Evolutionary conservation across 2,797 vertebrate genomes (phyloP).

Genomic region (Pipistrellus kuhlii): DNA sequence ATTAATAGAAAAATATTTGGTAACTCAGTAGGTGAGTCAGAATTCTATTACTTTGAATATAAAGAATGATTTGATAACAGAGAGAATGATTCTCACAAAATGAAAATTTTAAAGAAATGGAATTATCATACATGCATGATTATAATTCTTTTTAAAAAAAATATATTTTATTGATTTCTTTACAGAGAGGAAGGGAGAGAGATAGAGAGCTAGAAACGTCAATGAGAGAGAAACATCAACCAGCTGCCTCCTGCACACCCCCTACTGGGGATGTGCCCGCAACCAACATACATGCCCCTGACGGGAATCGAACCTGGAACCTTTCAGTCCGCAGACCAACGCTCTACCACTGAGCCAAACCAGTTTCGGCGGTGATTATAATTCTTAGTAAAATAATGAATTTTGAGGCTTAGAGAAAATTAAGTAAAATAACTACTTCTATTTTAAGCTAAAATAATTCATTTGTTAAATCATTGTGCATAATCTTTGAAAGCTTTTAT

Average conservation of each 20-base stretch:
- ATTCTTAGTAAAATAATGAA: background rate
- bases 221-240: too few relatives aligned
- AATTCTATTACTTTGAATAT: background rate
- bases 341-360: too few relatives aligned
- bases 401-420: background rate
- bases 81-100: background rate
- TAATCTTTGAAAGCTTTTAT: conserved; percentile 40
- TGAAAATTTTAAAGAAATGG: conserved; percentile 11
- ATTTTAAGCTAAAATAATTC: conserved; percentile 6
- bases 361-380: background rate
- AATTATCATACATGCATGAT: background rate
- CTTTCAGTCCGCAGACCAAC: too few relatives aligned
- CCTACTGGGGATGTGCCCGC: too few relatives aligned
- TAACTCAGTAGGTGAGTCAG: background rate
- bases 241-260: too few relatives aligned
- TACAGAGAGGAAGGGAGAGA: too few relatives aligned
- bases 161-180: too few relatives aligned
- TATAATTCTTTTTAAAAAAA: background rate
- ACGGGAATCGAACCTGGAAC: too few relatives aligned
- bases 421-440: background rate
- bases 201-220: too few relatives aligned
- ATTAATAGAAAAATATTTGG: background rate
- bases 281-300: too few relatives aligned
- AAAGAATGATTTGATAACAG: background rate
- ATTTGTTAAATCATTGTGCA: conserved; percentile 49